A percentile compares a stretch with the other conserved stretches of the same genome.
phyloP scores from a whole-genome alignment of 2,113 vertebrate genomes.

The Cathartes aura region DNA sequence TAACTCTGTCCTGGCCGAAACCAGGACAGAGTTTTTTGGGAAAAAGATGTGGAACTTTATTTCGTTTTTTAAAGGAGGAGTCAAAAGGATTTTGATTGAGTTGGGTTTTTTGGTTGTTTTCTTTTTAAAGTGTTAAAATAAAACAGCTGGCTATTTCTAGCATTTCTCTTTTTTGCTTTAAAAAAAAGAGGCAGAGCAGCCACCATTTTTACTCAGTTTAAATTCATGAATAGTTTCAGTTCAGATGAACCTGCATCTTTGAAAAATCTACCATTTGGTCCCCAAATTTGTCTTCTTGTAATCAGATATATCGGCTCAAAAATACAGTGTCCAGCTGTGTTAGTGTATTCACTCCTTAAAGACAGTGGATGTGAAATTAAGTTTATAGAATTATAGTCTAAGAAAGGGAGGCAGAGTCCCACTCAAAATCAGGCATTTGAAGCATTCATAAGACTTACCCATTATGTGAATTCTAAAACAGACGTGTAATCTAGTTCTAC shows the following conservation, averaged over 20 bases:
- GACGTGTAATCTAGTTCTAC: neutral
- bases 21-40: neutral
- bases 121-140: neutral
- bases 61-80: neutral
- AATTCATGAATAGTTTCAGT: neutral
- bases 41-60: neutral
- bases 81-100: fast-evolving
- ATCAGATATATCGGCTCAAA: neutral
- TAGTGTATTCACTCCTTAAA: neutral
- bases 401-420: neutral
- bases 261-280: neutral
- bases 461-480: neutral
- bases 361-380: neutral
- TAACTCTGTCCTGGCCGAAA: too few relatives aligned
- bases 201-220: neutral
- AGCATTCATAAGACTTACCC: neutral
- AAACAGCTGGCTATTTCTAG: neutral
- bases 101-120: fast-evolving
- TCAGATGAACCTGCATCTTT: neutral
- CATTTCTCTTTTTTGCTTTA: neutral
- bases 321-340: neutral
- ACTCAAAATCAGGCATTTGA: neutral
- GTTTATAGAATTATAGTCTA: neutral
- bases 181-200: neutral
- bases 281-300: neutral